phyloP scores from a whole-genome alignment of 2,797 vertebrate genomes.

The Lacerta viridis region DNA sequence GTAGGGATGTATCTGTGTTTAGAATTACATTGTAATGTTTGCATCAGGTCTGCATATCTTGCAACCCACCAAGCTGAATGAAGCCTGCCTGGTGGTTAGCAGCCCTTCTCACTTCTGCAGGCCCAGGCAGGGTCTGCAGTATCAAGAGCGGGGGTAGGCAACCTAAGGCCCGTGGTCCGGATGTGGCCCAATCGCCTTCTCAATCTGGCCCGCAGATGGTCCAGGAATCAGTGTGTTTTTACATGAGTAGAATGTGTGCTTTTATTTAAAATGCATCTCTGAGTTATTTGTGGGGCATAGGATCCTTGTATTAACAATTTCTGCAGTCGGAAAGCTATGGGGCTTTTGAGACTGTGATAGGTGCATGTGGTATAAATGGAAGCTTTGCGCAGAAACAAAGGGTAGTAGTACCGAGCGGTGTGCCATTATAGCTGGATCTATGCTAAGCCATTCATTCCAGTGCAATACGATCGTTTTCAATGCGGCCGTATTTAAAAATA shows the following conservation, averaged over 20 bases:
- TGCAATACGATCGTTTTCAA: neutral
- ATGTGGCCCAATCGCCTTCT: no score
- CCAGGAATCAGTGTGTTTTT: no score
- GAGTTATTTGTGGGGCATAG: no score
- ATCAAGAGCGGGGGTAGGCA: no score
- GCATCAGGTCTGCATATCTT: neutral
- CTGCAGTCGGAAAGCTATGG: no score
- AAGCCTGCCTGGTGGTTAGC: neutral
- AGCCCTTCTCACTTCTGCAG: neutral
- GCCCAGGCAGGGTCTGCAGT: neutral
- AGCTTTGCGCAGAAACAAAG: neutral
- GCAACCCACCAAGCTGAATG: neutral
- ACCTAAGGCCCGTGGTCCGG: no score
- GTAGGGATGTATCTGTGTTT: neutral
- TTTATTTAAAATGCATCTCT: no score
- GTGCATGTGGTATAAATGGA: neutral
- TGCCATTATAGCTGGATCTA: neutral
- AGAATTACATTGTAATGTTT: neutral
- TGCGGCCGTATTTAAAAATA: slow-evolving; percentile 34
- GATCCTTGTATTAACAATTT: no score
- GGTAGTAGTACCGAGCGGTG: neutral
- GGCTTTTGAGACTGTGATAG: neutral
- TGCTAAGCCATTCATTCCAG: slow-evolving; percentile 13
- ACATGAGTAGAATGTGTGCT: no score
- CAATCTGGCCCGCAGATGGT: no score